A percentile compares a stretch with the other conserved stretches of the same genome.
phyloP scores from a whole-genome alignment of 2,797 vertebrate species.

The Karalla daura region DNA sequence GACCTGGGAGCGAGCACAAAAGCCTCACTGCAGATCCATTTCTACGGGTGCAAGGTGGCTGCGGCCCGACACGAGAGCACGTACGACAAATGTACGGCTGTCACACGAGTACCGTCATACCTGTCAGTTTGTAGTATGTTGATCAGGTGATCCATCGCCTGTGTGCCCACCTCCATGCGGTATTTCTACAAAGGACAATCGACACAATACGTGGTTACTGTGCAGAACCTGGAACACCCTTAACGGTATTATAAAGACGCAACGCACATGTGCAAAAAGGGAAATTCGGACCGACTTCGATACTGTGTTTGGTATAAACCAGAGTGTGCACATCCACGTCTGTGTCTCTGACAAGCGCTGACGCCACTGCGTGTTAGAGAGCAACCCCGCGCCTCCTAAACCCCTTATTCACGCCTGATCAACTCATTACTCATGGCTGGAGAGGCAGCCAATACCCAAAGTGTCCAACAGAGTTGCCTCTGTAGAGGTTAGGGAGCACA shows the following conservation, averaged over 20 bases:
- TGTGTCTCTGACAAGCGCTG: conserved; percentile 5
- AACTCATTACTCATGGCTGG: conserved; percentile 65
- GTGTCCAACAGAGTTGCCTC: conserved; percentile 2
- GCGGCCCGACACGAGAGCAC: no score
- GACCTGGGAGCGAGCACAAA: no score
- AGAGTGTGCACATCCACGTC: not conserved
- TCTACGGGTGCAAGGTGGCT: no score
- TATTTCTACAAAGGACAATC: conserved; percentile 88
- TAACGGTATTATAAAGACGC: no score
- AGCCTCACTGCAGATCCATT: no score
- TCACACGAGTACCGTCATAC: conserved; percentile 67
- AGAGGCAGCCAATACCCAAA: conserved; percentile 23
- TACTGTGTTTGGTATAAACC: no score
- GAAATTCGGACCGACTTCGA: no score
- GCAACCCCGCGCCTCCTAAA: conserved; percentile 40
- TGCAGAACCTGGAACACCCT: no score
- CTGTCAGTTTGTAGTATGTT: conserved; percentile 95
- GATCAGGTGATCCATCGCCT: conserved; percentile 95
- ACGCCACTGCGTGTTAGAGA: conserved; percentile 10
- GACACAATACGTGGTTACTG: not conserved
- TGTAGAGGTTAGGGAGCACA: no score
- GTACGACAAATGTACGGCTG: no score
- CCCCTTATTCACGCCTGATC: conserved; percentile 58
- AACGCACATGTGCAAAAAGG: no score
- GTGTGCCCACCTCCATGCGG: conserved; percentile 94